These are phyloP conservation scores for Coregonus suidteri DNA, from an alignment of 2,797 vertebrate genomes.

Conservation along the genomic window DNA sequence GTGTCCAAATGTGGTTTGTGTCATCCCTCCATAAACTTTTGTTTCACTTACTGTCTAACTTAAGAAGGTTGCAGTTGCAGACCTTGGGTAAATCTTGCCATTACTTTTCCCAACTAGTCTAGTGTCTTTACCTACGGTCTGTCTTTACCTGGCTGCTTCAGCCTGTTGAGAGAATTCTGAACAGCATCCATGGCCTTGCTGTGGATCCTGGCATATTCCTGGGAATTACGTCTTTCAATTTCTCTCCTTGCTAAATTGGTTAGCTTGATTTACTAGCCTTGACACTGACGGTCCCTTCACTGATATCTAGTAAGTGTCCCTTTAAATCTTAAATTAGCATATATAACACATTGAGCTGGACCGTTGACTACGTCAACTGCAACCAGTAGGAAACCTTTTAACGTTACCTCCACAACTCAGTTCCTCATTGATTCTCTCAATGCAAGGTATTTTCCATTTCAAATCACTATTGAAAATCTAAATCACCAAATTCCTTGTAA, in stretches of 20 bases:
- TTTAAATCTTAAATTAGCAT: background rate
- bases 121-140: background rate
- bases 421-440: no score
- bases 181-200: background rate
- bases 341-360: no score
- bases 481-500: background rate
- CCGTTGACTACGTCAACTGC: background rate
- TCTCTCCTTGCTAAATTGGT: background rate
- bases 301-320: background rate
- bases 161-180: background rate
- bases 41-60: background rate
- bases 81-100: background rate
- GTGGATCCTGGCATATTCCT: background rate
- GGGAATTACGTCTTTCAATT: background rate
- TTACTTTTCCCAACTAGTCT: background rate
- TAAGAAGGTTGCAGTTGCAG: background rate
- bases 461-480: background rate
- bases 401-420: no score
- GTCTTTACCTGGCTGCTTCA: slow-evolving; percentile 4
- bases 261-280: background rate
- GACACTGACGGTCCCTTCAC: background rate
- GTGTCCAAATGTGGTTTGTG: background rate
- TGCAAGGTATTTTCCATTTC: background rate
- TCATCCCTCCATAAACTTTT: slow-evolving; percentile 4
- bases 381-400: background rate